These are phyloP conservation scores for Cyprinodon brontotheroides DNA, from an alignment of 2,113 vertebrate genomes.

Conservation along the genomic window DNA sequence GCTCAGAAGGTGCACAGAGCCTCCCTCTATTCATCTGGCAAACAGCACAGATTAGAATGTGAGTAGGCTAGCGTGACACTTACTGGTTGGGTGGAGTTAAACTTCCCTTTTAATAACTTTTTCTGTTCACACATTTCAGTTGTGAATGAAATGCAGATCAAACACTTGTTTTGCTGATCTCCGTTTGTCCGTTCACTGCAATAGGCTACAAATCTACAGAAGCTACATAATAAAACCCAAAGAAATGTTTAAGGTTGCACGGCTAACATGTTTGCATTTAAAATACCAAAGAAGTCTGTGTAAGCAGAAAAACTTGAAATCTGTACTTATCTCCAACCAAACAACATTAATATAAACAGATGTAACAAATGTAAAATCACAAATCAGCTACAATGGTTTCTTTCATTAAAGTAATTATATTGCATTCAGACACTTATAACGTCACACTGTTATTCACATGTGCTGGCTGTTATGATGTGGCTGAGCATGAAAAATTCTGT, in stretches of 20 bases:
- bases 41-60: too few relatives aligned
- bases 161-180: too few relatives aligned
- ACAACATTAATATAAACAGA: background rate
- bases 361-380: background rate
- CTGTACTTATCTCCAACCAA: background rate
- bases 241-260: background rate
- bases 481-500: too few relatives aligned
- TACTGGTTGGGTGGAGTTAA: too few relatives aligned
- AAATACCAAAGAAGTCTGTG: background rate
- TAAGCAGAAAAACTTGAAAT: background rate
- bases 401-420: constrained; percentile 1
- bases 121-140: too few relatives aligned
- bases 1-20: too few relatives aligned
- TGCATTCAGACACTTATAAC: background rate
- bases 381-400: background rate
- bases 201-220: background rate
- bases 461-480: too few relatives aligned
- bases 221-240: background rate
- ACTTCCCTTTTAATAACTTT: too few relatives aligned
- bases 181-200: background rate
- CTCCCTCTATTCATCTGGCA: too few relatives aligned
- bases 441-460: too few relatives aligned
- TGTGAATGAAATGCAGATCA: too few relatives aligned
- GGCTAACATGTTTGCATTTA: constrained; percentile 13
- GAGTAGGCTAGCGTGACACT: too few relatives aligned